A percentile compares a stretch with the other conserved stretches of the same genome.
These are phyloP conservation scores for Pheosia tremula DNA, from an alignment of 2,888 invertebrate species.

Conservation along the genomic window DNA sequence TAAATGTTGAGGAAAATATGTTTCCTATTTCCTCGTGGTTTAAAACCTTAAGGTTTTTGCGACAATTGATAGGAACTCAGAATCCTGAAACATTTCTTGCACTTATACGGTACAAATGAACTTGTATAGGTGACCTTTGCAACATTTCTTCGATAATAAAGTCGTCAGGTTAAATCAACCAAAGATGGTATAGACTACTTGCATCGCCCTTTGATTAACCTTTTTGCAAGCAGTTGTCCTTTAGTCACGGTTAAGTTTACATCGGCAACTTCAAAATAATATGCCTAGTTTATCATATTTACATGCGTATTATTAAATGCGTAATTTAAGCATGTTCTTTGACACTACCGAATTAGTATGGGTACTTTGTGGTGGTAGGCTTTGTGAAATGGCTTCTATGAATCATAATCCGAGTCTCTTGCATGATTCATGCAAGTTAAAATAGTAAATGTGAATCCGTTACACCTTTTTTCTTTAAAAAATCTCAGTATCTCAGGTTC, in stretches of 20 bases:
- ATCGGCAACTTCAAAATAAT: neutral
- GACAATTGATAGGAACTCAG: no score
- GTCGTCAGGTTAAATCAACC: conserved; percentile 6
- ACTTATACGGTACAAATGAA: no score
- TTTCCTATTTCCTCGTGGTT: no score
- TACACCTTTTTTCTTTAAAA: neutral
- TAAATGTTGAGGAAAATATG: no score
- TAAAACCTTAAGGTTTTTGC: no score
- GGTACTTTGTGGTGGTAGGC: neutral
- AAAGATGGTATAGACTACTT: conserved; percentile 29
- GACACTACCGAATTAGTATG: no score
- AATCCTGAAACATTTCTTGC: no score
- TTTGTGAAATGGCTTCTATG: neutral
- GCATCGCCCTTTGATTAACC: conserved; percentile 33
- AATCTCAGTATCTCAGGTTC: neutral
- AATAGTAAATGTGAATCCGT: neutral
- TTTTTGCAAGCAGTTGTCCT: conserved; percentile 31
- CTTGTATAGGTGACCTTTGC: no score
- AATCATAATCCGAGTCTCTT: neutral
- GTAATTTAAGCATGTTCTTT: neutral
- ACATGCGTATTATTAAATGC: neutral
- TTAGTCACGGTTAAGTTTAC: conserved; percentile 25
- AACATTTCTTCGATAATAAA: neutral
- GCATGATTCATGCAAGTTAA: neutral
- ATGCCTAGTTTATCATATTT: neutral